Base-by-base conservation (phyloP, 2,888 invertebrate species). In the Spisula solida region DNA sequence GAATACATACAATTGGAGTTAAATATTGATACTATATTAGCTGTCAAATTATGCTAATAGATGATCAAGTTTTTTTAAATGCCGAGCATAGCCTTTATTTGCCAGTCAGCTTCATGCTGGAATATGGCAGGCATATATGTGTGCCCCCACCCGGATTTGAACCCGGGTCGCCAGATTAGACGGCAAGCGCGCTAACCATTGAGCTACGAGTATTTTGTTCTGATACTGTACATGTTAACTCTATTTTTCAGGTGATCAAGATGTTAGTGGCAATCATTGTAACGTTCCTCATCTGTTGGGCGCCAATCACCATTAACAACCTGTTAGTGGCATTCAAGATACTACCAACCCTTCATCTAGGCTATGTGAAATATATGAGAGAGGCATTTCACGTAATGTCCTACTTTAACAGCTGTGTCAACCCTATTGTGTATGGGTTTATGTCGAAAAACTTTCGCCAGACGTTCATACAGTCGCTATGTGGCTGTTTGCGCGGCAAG, bases 401-500 rank as follows among this genome's bases (percentile, higher is more conserved):
- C 0, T 98, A 98, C 95, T 97, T 97, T 94, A 98, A 98, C 97
- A 98, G 98, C 95, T 98, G 98, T 96, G 97, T 98, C 93, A 98
- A 98, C 96, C 98, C 98, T 5, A 97, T 98, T 70, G 97, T 98
- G 56, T 98, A 98, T 95, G 98, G 98, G 41, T 98, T 98, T 96
- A 98, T 98, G 97, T 98, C 98, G 78, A 97, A 97, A 94, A 98
- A 97, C 96, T 98, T 98, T 96, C 96, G 98, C 1, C 97, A 95
- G 82, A 95, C 95, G n/a, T 97, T 97, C 93, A 93, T 93, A 55
- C 93, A 94, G 66, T 91, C 94, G 0, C 86, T 94, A 0, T 94
- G 94, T 70, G 88, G 92, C 29, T 93, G 93, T 88, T 80, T 91
- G 0, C 86, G 89, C 5, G 91, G 92, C 1, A 90, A 88, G 51